Percentiles rank a stretch among this genome's conserved stretches.
These are phyloP conservation scores for Tenebrio molitor DNA, from an alignment of 1,140 invertebrate genomes.

Conservation along the genomic window DNA sequence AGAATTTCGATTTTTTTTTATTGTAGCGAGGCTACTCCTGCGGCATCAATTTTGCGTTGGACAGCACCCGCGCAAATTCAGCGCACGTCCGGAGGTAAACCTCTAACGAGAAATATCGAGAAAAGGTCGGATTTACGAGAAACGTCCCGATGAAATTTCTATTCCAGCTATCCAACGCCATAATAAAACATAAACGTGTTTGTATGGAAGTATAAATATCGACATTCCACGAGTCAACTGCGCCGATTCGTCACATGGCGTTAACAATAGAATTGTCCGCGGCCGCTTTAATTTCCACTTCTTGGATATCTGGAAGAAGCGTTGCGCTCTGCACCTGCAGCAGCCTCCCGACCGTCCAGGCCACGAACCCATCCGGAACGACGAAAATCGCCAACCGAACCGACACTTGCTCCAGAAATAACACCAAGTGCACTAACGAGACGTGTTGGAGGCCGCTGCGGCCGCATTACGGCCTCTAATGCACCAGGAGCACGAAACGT, in stretches of 20 bases:
- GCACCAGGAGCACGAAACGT: neutral
- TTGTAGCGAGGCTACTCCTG: no score
- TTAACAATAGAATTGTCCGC: constrained; percentile 41
- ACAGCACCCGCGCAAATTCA: no score
- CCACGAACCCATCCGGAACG: neutral
- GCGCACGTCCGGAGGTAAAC: no score
- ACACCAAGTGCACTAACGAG: constrained; percentile 7
- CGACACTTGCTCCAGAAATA: no score
- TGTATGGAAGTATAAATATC: constrained; percentile 41
- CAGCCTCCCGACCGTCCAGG: no score
- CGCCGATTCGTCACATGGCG: constrained; percentile 43
- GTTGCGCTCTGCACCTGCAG: no score
- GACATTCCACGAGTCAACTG: constrained; percentile 42
- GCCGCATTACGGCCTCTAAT: neutral
- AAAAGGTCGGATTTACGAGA: no score
- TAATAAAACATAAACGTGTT: constrained; percentile 35
- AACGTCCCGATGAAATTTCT: constrained; percentile 8
- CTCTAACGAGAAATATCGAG: no score
- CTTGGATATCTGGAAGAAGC: neutral
- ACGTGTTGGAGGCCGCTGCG: constrained; percentile 1
- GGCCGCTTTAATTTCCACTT: neutral
- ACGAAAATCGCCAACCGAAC: neutral
- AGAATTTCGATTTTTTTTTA: no score
- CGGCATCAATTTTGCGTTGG: no score
- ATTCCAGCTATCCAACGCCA: neutral